Base-by-base conservation (phyloP, 2,113 vertebrate species). In the Vombatus ursinus region DNA sequence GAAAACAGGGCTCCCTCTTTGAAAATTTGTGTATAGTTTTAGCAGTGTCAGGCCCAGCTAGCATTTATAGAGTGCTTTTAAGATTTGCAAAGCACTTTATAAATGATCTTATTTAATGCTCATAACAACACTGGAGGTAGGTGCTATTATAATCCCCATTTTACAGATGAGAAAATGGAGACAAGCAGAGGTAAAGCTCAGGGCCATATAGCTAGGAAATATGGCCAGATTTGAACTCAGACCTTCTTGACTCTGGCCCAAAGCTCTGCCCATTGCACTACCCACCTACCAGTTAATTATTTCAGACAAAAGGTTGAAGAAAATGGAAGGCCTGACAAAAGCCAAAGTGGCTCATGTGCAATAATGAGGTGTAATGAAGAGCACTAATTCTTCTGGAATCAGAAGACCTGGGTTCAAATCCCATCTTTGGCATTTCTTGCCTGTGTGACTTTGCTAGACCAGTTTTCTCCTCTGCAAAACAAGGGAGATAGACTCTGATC, bases 1-100 rank as follows among this genome's bases (percentile, higher is more conserved):
- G 31, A 92, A 97, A 97, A 95, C 90, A 93, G 93, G 96, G 90
- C 0, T 3, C 0, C 77, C 22, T 68, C 92, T 68, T 61, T 93
- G 9, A 94, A 54, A 96, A 84, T 53, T 52, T 91, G 3, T 94
- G 90, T 54, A 26, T 7, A 54, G 53, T 26, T 8, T 9, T 54
- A 26, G 53, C 53, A 26, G 23, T 8, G 53, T 8, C 24, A 26
- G 53, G 24, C 53, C 25, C 25, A 26, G 53, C 8, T 26, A 54
- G 8, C 25, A 26, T 54, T 54, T 54, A 26, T 54, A 26, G 53
- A 54, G 8, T 54, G 25, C 8, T 54, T 54, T 26, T 23, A 54
- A 54, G 53, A 6, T 54, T 54, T 54, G 53, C 25, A 26, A 26
- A 54, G 8, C 25, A 26, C 25, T 54, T 54, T 26, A 8, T 25